Evolutionary conservation across 1,140 invertebrate genomes (phyloP).

Genomic region (Dendroctonus valens): DNA sequence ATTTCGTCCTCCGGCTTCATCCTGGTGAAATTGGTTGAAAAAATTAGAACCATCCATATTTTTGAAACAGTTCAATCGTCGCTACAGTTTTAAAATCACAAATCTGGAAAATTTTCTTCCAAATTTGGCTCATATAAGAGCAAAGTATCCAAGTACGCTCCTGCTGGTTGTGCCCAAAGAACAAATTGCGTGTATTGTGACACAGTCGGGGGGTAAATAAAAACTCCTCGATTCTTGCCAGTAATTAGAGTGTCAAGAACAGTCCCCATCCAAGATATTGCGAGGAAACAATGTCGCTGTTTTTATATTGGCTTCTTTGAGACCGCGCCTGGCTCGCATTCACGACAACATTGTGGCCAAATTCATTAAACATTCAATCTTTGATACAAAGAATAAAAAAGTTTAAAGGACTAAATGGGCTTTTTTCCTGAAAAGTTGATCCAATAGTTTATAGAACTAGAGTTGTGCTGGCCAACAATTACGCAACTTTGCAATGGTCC

Average conservation of each 20-base stretch:
- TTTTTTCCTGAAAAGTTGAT: too few species aligned
- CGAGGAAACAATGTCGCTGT: conserved; percentile 25
- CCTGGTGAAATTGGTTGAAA: too few species aligned
- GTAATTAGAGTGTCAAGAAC: conserved; percentile 47
- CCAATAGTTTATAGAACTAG: too few species aligned
- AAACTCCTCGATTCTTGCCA: conserved; percentile 40
- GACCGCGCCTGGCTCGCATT: neutral
- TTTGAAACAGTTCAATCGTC: too few species aligned
- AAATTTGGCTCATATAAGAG: neutral
- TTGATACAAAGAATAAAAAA: too few species aligned
- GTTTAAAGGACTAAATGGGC: too few species aligned
- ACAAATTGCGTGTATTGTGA: conserved; percentile 49
- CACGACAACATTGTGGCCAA: too few species aligned
- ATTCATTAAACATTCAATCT: too few species aligned
- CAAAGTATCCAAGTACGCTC: neutral
- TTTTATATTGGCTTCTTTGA: conserved; percentile 25
- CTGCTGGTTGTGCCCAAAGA: conserved; percentile 24
- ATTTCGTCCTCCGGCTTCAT: too few species aligned
- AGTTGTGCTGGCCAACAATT: neutral
- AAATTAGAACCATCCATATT: too few species aligned
- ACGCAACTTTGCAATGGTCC: conserved; percentile 7
- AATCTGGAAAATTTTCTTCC: too few species aligned
- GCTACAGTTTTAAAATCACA: too few species aligned
- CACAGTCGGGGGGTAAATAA: conserved; percentile 47
- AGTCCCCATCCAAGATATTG: conserved; percentile 33